A percentile compares a stretch with the other conserved stretches of the same genome.
Evolutionary conservation across 2,113 vertebrate species (phyloP).

Genomic region (Elephantulus edwardii): DNA sequence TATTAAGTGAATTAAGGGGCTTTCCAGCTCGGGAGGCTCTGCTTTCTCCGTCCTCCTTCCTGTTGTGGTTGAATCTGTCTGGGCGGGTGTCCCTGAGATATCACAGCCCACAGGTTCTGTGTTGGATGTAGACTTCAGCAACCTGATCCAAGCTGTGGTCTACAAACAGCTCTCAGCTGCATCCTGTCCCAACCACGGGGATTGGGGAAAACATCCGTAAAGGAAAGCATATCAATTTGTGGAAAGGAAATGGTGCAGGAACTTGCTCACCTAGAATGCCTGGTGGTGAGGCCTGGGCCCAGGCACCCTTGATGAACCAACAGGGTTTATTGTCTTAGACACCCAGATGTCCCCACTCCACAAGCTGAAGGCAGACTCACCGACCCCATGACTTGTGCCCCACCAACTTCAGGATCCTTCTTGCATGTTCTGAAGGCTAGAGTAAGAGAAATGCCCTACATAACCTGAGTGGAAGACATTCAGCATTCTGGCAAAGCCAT

Average conservation of each 20-base stretch:
- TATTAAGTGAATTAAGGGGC: background rate
- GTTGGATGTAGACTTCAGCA: constrained; percentile 25
- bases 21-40: background rate
- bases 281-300: background rate
- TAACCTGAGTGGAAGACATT: background rate
- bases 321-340: too few species aligned
- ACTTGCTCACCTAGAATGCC: background rate
- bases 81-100: background rate
- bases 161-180: constrained; percentile 60
- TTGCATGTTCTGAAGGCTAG: background rate
- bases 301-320: background rate
- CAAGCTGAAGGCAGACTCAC: background rate
- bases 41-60: background rate
- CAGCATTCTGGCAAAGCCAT: background rate
- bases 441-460: rapidly evolving
- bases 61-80: constrained; percentile 29
- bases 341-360: background rate
- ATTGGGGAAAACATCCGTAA: constrained; percentile 20
- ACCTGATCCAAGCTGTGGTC: constrained; percentile 53
- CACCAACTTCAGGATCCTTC: background rate
- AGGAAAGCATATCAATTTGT: constrained; percentile 13
- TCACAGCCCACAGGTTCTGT: background rate
- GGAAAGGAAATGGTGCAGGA: background rate
- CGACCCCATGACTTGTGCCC: background rate
- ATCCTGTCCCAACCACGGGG: constrained; percentile 45